Percentiles rank a stretch among this genome's conserved stretches.
phyloP scores from a whole-genome alignment of 1,140 invertebrate genomes.

The Kradibia gibbosae region DNA sequence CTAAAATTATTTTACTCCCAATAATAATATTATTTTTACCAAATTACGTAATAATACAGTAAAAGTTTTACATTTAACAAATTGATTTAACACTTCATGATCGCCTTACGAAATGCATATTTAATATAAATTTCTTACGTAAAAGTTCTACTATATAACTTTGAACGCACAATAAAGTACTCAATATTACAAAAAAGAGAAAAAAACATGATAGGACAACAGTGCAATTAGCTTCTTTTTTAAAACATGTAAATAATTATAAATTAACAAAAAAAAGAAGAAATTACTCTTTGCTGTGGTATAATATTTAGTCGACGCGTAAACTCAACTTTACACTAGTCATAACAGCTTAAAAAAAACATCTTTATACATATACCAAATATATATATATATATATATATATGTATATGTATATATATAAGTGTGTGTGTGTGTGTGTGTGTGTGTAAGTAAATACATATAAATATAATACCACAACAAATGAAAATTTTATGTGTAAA shows the following conservation, averaged over 20 bases:
- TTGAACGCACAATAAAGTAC: constrained; percentile 45
- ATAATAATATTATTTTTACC: constrained; percentile 45
- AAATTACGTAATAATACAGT: constrained; percentile 51
- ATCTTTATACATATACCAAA: neutral
- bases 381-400: constrained; percentile 9
- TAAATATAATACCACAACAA: constrained; percentile 39
- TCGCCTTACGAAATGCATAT: constrained; percentile 47
- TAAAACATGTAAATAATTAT: constrained; percentile 37
- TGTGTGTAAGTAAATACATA: constrained; percentile 16
- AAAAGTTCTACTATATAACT: constrained; percentile 36
- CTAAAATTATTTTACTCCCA: constrained; percentile 44
- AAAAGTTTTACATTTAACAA: constrained; percentile 51
- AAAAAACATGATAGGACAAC: constrained; percentile 48
- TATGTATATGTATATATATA: no score
- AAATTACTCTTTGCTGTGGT: constrained; percentile 36
- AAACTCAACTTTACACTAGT: constrained; percentile 34
- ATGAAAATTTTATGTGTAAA: constrained; percentile 17
- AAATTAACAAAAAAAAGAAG: constrained; percentile 32
- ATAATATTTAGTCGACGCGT: constrained; percentile 29
- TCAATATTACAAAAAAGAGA: constrained; percentile 49
- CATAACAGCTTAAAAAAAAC: constrained; percentile 37
- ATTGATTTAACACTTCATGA: constrained; percentile 45
- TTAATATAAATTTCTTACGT: constrained; percentile 43
- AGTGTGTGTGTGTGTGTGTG: no score
- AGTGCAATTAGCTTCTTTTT: constrained; percentile 43